Evolutionary conservation across 2,797 vertebrate genomes (phyloP).

Genomic region (Syngnathus rostellatus): DNA sequence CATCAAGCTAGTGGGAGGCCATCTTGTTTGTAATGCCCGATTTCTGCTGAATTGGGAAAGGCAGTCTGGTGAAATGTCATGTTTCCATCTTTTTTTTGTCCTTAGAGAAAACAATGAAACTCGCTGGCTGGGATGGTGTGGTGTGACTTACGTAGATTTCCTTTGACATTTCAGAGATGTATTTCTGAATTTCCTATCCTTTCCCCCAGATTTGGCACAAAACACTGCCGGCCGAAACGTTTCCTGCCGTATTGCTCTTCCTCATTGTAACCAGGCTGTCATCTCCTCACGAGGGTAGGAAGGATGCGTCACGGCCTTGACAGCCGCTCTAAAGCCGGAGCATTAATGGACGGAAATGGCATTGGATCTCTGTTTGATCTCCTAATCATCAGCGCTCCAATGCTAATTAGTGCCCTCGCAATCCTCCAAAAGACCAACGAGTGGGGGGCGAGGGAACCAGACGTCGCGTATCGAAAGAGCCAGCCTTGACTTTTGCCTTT

Average conservation of each 20-base stretch:
- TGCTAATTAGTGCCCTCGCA: constrained; percentile 92
- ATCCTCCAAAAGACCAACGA: constrained; percentile 57
- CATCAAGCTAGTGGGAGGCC: too few relatives aligned
- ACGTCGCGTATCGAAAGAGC: constrained; percentile 44
- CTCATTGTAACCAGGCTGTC: constrained; percentile 54
- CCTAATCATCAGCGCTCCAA: constrained; percentile 97
- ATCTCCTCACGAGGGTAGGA: constrained; percentile 66
- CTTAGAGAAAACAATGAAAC: too few relatives aligned
- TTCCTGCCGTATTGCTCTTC: background rate
- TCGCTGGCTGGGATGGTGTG: too few relatives aligned
- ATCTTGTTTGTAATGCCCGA: background rate
- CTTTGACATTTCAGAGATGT: too few relatives aligned
- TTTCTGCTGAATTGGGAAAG: too few relatives aligned
- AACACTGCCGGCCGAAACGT: too few relatives aligned
- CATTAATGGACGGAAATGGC: constrained; percentile 93
- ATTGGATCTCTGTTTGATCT: constrained; percentile 92
- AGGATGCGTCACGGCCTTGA: constrained; percentile 77
- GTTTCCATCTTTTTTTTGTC: too few relatives aligned
- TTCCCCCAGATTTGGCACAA: too few relatives aligned
- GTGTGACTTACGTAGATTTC: too few relatives aligned
- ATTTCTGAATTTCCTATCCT: too few relatives aligned
- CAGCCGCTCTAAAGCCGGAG: constrained; percentile 86
- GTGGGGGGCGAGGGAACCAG: constrained; percentile 28
- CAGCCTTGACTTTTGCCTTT: background rate
- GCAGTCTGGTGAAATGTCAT: too few relatives aligned